Evolutionary conservation across 2,888 invertebrate species (phyloP), one percentile per base, ranked within the genome.

Genomic region (Nephrotoma appendiculata): DNA sequence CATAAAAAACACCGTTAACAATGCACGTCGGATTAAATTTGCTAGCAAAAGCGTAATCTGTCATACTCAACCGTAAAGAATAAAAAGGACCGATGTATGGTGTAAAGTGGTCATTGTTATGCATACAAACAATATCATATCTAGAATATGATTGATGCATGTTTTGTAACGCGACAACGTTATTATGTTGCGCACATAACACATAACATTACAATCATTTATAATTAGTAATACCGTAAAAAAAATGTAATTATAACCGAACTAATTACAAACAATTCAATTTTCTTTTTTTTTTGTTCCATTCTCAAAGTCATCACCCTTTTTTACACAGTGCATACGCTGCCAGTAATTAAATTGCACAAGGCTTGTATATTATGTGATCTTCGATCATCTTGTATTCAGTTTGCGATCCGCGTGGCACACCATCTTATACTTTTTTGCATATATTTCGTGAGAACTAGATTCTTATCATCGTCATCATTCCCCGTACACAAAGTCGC

Each of bases 381-480:
- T 84, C 42, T n/a, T 84, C 84, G n/a, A 42, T n/a, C 42, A 84
- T 84, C 5, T 42, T 7, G n/a, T 84, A 15, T 84, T 41, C 42
- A n/a, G 43, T 84, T 84, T 84, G 71, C 31, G 41, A 84, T 84
- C 84, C 84, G 84, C 84, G 84, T 42, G 84, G 84, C 84, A 42
- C 43, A 84, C 6, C 42, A 84, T 84, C 41, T 15, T 85, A 85
- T 44, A 85, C 15, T n/a, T 71, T 71, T 19, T 4, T 44, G 31
- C 83, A 44, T 85, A 85, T 85, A 85, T 42, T 85, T 85, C 85
- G 85, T 85, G 85, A 85, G 85, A 85, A 85, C 7, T 85, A 45
- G 85, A 85, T 85, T 84, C 15, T 42, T 84, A 84, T 84, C 84
- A 43, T 84, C 41, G 42, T 42, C 83, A 41, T 31, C 3, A 19